A percentile compares a stretch with the other conserved stretches of the same genome.
Conservation (phyloP, 1,140 invertebrate genomes). For the Anastrepha ludens region DNA sequence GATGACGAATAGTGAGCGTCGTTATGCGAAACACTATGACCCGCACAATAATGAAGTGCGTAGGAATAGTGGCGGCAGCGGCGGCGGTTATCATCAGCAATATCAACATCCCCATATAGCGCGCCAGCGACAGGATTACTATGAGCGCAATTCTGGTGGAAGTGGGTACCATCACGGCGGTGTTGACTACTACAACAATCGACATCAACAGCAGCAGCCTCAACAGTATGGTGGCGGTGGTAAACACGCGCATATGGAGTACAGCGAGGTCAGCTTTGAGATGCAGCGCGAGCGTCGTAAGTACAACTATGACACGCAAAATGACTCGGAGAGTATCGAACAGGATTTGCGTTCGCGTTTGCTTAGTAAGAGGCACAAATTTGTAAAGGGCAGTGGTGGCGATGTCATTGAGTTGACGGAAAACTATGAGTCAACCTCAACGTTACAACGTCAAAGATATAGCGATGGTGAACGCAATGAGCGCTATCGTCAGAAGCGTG, state of each 20-base stretch:
- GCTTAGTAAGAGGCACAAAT: conserved; percentile 78
- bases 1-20: conserved; percentile 57
- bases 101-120: conserved; percentile 62
- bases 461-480: conserved; percentile 65
- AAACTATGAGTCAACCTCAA: not conserved
- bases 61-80: conserved; percentile 59
- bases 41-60: conserved; percentile 43
- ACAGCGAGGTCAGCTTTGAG: conserved; percentile 58
- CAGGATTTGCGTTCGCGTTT: conserved; percentile 85
- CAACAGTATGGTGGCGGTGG: conserved; percentile 9
- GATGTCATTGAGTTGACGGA: conserved; percentile 31
- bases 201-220: conserved; percentile 52
- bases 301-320: conserved; percentile 62
- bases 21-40: conserved; percentile 58
- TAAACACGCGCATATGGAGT: conserved; percentile 8
- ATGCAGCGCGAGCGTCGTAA: conserved; percentile 59
- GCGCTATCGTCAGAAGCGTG: conserved; percentile 58
- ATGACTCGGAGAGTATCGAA: conserved; percentile 74
- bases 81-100: conserved; percentile 53
- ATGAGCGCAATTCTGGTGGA: conserved; percentile 57
- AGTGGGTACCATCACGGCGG: conserved; percentile 61
- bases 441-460: conserved; percentile 66
- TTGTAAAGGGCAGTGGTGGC: conserved; percentile 74
- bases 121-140: conserved; percentile 65
- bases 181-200: conserved; percentile 46